A percentile compares a stretch with the other conserved stretches of the same genome.
These are phyloP conservation scores for Semnornis frantzii DNA, from an alignment of 2,113 vertebrate genomes.

Conservation along the genomic window DNA sequence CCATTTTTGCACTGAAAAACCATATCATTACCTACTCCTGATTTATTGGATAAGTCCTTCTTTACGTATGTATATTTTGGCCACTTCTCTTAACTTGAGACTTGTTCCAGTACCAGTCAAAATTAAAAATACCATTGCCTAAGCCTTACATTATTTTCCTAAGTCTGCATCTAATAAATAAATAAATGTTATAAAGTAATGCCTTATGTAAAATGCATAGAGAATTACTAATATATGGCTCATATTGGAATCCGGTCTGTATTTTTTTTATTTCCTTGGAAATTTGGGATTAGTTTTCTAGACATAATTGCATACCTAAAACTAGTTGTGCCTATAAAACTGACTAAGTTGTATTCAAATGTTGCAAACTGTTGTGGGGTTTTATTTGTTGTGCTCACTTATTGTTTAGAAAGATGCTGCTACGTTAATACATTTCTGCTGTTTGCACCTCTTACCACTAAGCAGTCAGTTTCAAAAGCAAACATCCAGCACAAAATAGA, in stretches of 20 bases:
- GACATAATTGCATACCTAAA: not conserved
- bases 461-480: not conserved
- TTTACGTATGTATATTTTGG: not conserved
- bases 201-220: not conserved
- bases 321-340: not conserved
- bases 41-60: not conserved
- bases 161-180: not conserved
- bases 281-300: not conserved
- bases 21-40: not conserved
- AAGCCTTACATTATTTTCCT: not conserved
- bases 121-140: not conserved
- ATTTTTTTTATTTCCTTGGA: not conserved
- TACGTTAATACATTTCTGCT: not conserved
- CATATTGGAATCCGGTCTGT: accelerated
- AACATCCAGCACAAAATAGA: not conserved
- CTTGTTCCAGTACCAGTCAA: not conserved
- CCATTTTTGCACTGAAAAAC: not conserved
- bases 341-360: not conserved
- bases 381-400: not conserved
- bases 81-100: not conserved
- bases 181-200: not conserved
- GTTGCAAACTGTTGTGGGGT: not conserved
- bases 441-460: not conserved
- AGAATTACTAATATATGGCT: not conserved
- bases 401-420: not conserved